Evolutionary conservation across 2,888 invertebrate genomes (phyloP), one percentile per base, ranked within the genome.

Genomic region (Drosophila longiperda): DNA sequence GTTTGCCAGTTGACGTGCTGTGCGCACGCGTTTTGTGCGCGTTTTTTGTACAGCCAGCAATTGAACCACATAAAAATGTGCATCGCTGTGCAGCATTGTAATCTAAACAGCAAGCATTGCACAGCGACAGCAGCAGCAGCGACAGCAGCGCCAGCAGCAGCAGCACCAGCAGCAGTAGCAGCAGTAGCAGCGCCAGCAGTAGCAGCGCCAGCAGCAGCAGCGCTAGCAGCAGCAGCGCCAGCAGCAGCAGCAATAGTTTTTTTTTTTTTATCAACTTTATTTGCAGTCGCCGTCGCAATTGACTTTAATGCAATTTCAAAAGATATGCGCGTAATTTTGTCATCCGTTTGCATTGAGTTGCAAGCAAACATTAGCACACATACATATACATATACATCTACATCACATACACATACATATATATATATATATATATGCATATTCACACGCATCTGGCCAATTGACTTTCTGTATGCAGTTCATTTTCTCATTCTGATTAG

Each of bases 401-500:
- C 20, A 20, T 1, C 15, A 36, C 15, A 42, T 20, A 11, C 12
- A 20, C 6, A 7, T 12, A 7, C 9, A 15, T 3, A 26, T 3
- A 20, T 12, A 60, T 36, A n/a, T 36, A 42, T 29, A 48, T 34
- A 42, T n/a, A 38, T 49, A 42, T 48, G 15, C 11, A 48, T n/a
- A 3, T 20, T 64, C 12, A 49, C 26, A 66, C 71, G 38, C 73
- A 65, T 64, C 72, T 75, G 75, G 69, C 38, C 71, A 71, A 62
- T 76, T 62, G 61, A 48, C 66, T 70, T 78, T 75, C 75, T 84
- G 74, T 75, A 72, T 82, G 68, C 77, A 66, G 67, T 68, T 66
- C 63, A 75, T 82, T 80, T 82, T 78, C 85, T 69, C 67, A 83
- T 82, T 82, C 73, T 76, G 77, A 83, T 83, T 83, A 79, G 73